phyloP scores from a whole-genome alignment of 2,888 invertebrate genomes.

The Sphaerophoria rueppellii region DNA sequence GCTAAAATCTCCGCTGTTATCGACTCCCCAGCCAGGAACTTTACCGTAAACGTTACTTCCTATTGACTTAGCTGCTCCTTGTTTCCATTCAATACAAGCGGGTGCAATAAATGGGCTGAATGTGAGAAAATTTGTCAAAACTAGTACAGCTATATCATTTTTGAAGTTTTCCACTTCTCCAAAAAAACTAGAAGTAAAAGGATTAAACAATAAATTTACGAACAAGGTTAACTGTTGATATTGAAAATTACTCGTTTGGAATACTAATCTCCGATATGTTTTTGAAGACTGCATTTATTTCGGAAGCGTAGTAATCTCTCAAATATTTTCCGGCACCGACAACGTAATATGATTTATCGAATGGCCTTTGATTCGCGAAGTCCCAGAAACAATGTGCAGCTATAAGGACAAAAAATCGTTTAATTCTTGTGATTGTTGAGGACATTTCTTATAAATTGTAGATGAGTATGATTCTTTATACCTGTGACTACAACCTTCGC shows the following conservation, averaged over 20 bases:
- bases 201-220: background rate
- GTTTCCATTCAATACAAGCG: conserved; percentile 78
- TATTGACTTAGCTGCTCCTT: conserved; percentile 51
- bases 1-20: conserved; percentile 53
- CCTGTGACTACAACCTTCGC: conserved; percentile 76
- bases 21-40: conserved; percentile 75
- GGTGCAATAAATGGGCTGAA: conserved; percentile 79
- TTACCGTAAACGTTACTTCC: conserved; percentile 46
- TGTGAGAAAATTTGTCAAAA: conserved; percentile 76
- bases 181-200: conserved; percentile 55
- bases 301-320: conserved; percentile 42
- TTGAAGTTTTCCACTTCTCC: conserved; percentile 74
- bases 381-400: conserved; percentile 74
- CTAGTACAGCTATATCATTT: conserved; percentile 80
- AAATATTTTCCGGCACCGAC: conserved; percentile 70
- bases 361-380: background rate
- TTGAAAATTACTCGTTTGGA: conserved; percentile 49
- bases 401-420: background rate
- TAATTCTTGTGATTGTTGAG: no score
- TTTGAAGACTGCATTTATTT: conserved; percentile 59
- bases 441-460: no score
- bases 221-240: background rate
- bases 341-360: conserved; percentile 33
- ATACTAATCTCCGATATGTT: conserved; percentile 68
- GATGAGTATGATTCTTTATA: conserved; percentile 25